A percentile compares a stretch with the other conserved stretches of the same genome.
These are phyloP conservation scores for Philereme transversata DNA, from an alignment of 2,888 invertebrate genomes.

Conservation along the genomic window DNA sequence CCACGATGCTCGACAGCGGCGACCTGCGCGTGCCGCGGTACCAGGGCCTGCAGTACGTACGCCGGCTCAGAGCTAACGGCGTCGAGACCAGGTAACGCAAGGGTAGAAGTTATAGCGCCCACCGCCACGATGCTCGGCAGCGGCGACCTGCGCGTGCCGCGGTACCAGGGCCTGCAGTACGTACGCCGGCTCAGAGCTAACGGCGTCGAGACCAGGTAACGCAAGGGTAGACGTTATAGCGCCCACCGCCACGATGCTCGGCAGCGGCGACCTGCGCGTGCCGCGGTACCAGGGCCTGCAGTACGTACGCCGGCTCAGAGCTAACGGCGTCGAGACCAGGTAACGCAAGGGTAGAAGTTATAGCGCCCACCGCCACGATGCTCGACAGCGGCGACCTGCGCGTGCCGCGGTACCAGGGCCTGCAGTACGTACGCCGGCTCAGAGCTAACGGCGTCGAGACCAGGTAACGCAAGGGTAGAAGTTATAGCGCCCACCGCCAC, in stretches of 20 bases:
- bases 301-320: slow-evolving; percentile 87
- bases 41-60: slow-evolving; percentile 89
- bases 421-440: slow-evolving; percentile 87
- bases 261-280: slow-evolving; percentile 90
- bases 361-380: too few species aligned
- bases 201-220: slow-evolving; percentile 86
- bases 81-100: slow-evolving; percentile 84
- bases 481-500: too few species aligned
- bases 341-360: too few species aligned
- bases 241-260: too few species aligned
- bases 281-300: slow-evolving; percentile 89
- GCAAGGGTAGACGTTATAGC: too few species aligned
- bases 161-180: slow-evolving; percentile 89
- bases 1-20: too few species aligned
- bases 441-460: slow-evolving; percentile 86
- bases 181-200: slow-evolving; percentile 87
- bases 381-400: slow-evolving; percentile 87
- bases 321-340: slow-evolving; percentile 87
- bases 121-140: too few species aligned
- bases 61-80: slow-evolving; percentile 87
- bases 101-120: too few species aligned
- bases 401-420: slow-evolving; percentile 90
- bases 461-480: too few species aligned
- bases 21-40: slow-evolving; percentile 77
- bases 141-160: slow-evolving; percentile 66